These are phyloP conservation scores for Sebastes trivittatus DNA, from an alignment of 2,797 vertebrate genomes.

Conservation along the genomic window DNA sequence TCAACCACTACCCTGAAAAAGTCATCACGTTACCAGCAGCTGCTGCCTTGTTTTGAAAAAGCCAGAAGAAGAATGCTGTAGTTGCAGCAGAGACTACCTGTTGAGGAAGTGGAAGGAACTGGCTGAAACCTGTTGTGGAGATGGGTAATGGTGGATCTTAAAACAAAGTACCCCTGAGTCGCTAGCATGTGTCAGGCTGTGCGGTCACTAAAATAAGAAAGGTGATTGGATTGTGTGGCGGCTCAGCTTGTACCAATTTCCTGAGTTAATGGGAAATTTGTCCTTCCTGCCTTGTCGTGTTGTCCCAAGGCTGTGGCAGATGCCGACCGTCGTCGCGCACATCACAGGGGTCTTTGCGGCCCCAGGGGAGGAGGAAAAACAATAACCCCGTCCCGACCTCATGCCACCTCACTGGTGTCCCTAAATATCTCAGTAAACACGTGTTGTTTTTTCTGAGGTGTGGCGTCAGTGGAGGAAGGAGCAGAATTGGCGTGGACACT, in stretches of 20 bases:
- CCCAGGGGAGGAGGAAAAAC: slow-evolving; percentile 35
- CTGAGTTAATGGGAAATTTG: slow-evolving; percentile 75
- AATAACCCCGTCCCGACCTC: background rate
- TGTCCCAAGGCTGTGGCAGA: slow-evolving; percentile 9
- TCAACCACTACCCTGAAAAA: background rate
- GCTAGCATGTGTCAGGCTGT: slow-evolving; percentile 25
- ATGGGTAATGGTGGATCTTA: slow-evolving; percentile 38
- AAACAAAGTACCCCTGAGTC: slow-evolving; percentile 46
- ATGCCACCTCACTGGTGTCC: background rate
- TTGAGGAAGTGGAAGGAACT: background rate
- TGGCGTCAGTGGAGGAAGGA: background rate
- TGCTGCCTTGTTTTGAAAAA: background rate
- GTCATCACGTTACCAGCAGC: background rate
- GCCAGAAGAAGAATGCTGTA: background rate
- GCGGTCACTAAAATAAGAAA: slow-evolving; percentile 42
- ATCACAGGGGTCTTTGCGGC: background rate
- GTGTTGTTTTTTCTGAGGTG: slow-evolving; percentile 12
- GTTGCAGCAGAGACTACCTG: background rate
- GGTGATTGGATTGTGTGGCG: slow-evolving; percentile 71
- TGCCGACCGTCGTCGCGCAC: background rate
- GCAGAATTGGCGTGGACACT: background rate
- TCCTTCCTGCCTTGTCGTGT: slow-evolving; percentile 50
- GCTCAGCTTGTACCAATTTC: slow-evolving; percentile 80
- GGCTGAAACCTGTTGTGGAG: background rate
- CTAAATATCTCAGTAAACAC: slow-evolving; percentile 37